A percentile compares a stretch with the other conserved stretches of the same genome.
Evolutionary conservation across 2,113 vertebrate species (phyloP).

Genomic region (Aspiorhynchus laticeps): DNA sequence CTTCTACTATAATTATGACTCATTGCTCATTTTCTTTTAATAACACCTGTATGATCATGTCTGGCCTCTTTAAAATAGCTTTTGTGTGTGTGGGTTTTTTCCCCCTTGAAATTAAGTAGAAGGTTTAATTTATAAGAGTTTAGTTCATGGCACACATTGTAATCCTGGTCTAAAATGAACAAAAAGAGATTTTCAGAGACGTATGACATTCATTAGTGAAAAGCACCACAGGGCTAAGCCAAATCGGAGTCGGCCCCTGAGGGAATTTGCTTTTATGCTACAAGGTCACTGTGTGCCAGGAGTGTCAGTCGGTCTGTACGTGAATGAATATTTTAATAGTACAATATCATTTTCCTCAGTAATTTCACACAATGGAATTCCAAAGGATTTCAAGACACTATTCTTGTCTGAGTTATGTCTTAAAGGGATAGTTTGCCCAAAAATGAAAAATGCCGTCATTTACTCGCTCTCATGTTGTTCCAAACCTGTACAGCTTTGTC

Average conservation of each 20-base stretch:
- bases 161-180: constrained; percentile 18
- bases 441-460: background rate
- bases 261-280: constrained; percentile 38
- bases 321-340: constrained; percentile 31
- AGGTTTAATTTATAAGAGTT: constrained; percentile 17
- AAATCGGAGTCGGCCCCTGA: constrained; percentile 1
- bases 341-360: constrained; percentile 14
- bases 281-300: constrained; percentile 40
- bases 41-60: background rate
- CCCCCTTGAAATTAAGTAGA: background rate
- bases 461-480: background rate
- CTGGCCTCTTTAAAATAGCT: background rate
- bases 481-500: background rate
- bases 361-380: constrained; percentile 23
- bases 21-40: background rate
- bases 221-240: constrained; percentile 40
- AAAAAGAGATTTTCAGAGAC: constrained; percentile 8
- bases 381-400: background rate
- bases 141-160: constrained; percentile 9
- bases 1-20: background rate
- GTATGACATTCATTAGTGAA: constrained; percentile 26
- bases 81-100: background rate
- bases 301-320: constrained; percentile 12
- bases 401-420: background rate
- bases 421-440: background rate